Conservation (phyloP, 2,888 invertebrate species). For the Pyrochroa serraticornis region DNA sequence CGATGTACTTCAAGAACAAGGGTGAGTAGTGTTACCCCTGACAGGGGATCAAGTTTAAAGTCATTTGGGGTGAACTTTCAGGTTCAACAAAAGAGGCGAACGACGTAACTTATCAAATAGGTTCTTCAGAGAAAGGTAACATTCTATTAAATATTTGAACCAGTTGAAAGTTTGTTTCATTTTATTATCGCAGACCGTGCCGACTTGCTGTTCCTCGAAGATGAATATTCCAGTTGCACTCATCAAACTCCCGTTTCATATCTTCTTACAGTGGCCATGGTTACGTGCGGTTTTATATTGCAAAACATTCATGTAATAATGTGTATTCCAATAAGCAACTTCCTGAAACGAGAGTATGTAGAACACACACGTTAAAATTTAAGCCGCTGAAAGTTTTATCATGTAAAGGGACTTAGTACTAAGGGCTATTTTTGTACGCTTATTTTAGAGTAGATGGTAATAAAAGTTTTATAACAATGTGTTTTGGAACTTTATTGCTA, state of each 20-base stretch:
- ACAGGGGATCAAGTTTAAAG: no score
- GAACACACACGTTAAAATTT: conserved; percentile 17
- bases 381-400: conserved; percentile 11
- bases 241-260: conserved; percentile 28
- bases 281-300: conserved; percentile 25
- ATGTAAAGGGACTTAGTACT: conserved; percentile 27
- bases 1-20: conserved; percentile 21
- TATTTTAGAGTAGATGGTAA: conserved; percentile 33
- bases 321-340: conserved; percentile 19
- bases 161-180: conserved; percentile 28
- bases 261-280: conserved; percentile 24
- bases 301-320: conserved; percentile 26
- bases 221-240: conserved; percentile 44
- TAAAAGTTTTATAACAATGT: conserved; percentile 29
- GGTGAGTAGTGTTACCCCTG: conserved; percentile 9
- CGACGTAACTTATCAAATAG: conserved; percentile 34
- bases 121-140: conserved; percentile 37
- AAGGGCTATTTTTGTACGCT: conserved; percentile 49
- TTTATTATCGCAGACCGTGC: conserved; percentile 40
- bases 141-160: conserved; percentile 30
- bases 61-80: conserved; percentile 8
- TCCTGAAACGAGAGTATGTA: conserved; percentile 15
- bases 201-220: conserved; percentile 41
- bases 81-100: conserved; percentile 31
- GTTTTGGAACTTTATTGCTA: conserved; percentile 7